Evolutionary conservation across 2,888 invertebrate species (phyloP), one percentile per base, ranked within the genome.

Genomic region (Drepanosiphum platanoidis): DNA sequence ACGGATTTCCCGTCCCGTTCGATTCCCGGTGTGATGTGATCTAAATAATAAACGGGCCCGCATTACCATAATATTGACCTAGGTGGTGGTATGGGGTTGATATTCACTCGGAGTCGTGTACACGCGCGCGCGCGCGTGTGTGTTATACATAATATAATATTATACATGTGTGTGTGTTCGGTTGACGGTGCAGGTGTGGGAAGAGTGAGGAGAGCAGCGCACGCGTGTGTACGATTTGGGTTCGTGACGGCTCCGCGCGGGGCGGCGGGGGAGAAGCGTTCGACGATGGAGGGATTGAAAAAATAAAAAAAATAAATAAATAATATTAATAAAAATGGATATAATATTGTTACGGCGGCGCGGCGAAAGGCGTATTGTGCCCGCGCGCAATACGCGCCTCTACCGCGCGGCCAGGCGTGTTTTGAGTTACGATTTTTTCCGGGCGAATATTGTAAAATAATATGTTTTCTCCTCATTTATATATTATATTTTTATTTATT

Each of bases 41-140:
- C 84, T 77, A 66, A 84, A 84, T 77, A 74, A 83, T 83, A 77
- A 77, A 58, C 68, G 75, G 58, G 15, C 30, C 46, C 15, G 42
- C 34, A 75, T 83, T 83, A 83, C 72, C 83, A 74, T 83, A 83
- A 83, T 52, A 74, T 75, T 75, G 61, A 83, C 83, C 66, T 83
- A 82, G 71, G 71, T 9, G 1, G 22, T 32, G 46, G n/a, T 15
- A 32, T 22, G 27, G 39, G 30, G 18, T n/a, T 64, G 61, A 64
- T 64, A 64, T 78, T 39, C 78, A 64, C 78, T 39, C 64, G 30
- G 39, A 34, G 27, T 52, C 30, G 39, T 22, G 39, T 42, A 18
- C 11, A 39, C 39, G 27, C 30, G 18, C 22, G 64, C 39, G 39
- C 18, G 27, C 30, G 34, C 13, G 34, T 58, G 34, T 74, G 4